phyloP scores from a whole-genome alignment of 1,140 invertebrate species.

The Uloborus diversus region DNA sequence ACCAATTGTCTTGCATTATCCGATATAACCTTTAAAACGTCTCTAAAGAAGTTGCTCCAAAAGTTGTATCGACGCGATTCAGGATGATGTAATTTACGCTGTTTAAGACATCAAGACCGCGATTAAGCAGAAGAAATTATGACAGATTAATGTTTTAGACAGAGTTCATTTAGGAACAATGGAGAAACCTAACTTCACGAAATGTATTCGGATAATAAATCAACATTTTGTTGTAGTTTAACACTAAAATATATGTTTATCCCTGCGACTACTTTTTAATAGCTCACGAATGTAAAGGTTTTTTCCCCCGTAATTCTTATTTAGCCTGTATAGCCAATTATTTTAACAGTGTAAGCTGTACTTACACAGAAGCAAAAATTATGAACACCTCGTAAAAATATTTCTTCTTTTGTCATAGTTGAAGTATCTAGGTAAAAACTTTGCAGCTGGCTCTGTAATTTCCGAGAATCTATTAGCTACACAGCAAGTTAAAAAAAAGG shows the following conservation, averaged over 20 bases:
- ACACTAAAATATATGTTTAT: conserved; percentile 27
- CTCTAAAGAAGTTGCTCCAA: not conserved
- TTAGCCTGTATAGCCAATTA: no score
- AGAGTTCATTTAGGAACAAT: conserved; percentile 1
- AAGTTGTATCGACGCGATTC: not conserved
- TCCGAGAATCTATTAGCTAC: no score
- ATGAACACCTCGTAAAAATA: no score
- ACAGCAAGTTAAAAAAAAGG: no score
- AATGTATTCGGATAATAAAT: conserved; percentile 17
- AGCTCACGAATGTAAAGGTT: conserved; percentile 4
- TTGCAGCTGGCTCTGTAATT: no score
- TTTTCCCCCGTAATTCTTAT: no score
- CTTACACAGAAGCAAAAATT: no score
- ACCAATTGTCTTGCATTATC: not conserved
- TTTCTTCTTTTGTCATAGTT: no score
- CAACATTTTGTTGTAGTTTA: conserved; percentile 25
- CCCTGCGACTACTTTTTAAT: conserved; percentile 24
- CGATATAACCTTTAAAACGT: not conserved
- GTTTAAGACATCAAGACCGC: conserved; percentile 38
- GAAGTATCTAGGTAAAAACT: no score
- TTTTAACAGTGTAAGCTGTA: no score
- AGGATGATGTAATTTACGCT: not conserved
- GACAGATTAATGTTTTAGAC: conserved; percentile 11
- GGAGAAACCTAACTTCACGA: not conserved
- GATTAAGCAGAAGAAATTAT: conserved; percentile 19